Evolutionary conservation across 2,888 invertebrate genomes (phyloP).

Genomic region (Brenthis daphne): DNA sequence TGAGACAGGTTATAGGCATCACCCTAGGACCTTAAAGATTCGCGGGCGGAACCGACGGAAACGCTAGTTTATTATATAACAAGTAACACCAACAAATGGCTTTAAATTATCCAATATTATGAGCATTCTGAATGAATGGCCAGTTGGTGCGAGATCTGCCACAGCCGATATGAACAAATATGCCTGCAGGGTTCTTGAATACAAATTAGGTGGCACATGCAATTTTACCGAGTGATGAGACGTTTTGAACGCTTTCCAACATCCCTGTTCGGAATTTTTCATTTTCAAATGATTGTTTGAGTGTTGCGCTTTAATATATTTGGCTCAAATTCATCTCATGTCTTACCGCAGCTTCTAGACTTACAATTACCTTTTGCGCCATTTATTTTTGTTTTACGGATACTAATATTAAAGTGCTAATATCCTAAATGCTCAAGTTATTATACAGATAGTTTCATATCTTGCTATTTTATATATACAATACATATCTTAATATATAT

Average conservation of each 20-base stretch:
- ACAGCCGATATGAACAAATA: conserved; percentile 61
- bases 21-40: no score
- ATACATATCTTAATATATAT: no score
- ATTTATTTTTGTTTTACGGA: conserved; percentile 7
- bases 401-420: not conserved
- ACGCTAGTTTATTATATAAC: no score
- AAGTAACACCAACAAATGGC: conserved; percentile 14
- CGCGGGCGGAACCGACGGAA: no score
- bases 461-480: no score
- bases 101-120: conserved; percentile 19
- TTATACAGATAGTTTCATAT: no score
- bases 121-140: conserved; percentile 4
- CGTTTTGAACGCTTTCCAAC: conserved; percentile 47
- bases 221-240: conserved; percentile 38
- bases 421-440: no score
- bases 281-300: conserved; percentile 63
- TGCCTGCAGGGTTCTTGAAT: conserved; percentile 64
- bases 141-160: conserved; percentile 14
- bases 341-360: conserved; percentile 28
- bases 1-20: no score
- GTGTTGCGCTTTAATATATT: conserved; percentile 40
- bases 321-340: conserved; percentile 18
- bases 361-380: conserved; percentile 33
- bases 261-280: conserved; percentile 62
- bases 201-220: conserved; percentile 69